Conservation (phyloP, 2,113 vertebrate genomes). For the Cyrtonyx montezumae region DNA sequence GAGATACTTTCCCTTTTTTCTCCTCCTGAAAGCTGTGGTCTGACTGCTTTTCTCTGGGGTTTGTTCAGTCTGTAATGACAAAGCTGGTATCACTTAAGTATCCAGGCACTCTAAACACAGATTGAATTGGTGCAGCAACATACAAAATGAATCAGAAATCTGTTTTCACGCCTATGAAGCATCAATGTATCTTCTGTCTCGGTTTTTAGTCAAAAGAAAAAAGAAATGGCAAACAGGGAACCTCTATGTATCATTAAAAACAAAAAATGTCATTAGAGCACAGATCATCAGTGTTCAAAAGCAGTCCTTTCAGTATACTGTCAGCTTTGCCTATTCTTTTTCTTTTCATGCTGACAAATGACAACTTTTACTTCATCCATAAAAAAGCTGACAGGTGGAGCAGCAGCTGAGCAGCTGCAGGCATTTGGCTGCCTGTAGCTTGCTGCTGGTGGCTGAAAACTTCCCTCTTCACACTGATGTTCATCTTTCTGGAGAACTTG, state of each 20-base stretch:
- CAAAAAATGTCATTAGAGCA: constrained; percentile 18
- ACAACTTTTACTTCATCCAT: constrained; percentile 22
- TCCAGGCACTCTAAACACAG: constrained; percentile 8
- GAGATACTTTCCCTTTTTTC: not conserved
- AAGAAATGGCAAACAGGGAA: constrained; percentile 5
- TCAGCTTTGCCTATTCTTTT: constrained; percentile 26
- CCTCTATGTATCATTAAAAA: not conserved
- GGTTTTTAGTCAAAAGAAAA: not conserved
- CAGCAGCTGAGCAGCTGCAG: constrained; percentile 68
- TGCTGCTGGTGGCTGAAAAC: not conserved
- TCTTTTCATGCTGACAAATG: constrained; percentile 46
- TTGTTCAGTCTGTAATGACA: constrained; percentile 6
- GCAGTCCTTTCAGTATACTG: not conserved
- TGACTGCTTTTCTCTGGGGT: not conserved
- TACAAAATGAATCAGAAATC: constrained; percentile 22
- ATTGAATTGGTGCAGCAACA: not conserved
- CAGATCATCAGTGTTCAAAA: constrained; percentile 34
- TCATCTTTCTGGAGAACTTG: not conserved
- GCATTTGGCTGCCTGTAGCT: constrained; percentile 53
- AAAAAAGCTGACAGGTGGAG: constrained; percentile 59
- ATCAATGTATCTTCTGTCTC: not conserved
- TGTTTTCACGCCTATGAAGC: not conserved
- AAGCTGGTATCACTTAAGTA: not conserved
- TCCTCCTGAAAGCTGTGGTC: not conserved
- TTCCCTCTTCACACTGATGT: not conserved